Evolutionary conservation across 2,888 invertebrate species (phyloP).

Genomic region (Caenorhabditis angaria): DNA sequence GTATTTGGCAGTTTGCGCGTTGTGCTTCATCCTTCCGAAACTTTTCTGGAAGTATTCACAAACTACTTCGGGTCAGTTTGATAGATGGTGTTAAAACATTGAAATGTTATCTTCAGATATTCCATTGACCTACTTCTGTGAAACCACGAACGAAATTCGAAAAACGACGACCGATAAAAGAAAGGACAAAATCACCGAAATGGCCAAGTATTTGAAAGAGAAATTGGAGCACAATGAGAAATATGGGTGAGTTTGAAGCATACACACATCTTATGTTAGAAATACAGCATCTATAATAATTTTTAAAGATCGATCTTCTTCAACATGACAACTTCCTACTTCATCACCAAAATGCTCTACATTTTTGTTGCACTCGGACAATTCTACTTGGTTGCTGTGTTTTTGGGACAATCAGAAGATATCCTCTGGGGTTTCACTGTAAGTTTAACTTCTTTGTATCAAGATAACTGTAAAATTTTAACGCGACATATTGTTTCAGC

Average conservation of each 20-base stretch:
- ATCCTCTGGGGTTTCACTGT: constrained; percentile 48
- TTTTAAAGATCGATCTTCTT: neutral
- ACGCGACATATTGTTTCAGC: too few species aligned
- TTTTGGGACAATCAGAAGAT: constrained; percentile 62
- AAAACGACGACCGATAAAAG: constrained; percentile 4
- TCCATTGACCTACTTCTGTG: constrained; percentile 28
- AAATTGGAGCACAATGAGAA: constrained; percentile 5
- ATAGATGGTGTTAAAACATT: too few species aligned
- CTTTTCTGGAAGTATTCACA: constrained; percentile 27
- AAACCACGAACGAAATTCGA: constrained; percentile 20
- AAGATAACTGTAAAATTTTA: too few species aligned
- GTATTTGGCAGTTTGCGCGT: constrained; percentile 21
- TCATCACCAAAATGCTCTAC: constrained; percentile 34
- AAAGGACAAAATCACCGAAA: constrained; percentile 20
- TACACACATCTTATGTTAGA: too few species aligned
- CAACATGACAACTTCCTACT: constrained; percentile 5
- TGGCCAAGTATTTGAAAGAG: constrained; percentile 15
- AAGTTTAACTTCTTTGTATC: too few species aligned
- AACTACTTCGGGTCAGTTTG: neutral
- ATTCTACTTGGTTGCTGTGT: constrained; percentile 64
- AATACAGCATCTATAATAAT: too few species aligned
- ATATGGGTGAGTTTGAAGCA: neutral
- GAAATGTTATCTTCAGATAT: constrained; percentile 10
- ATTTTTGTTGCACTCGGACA: constrained; percentile 63
- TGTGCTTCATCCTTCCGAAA: constrained; percentile 33